phyloP scores from a whole-genome alignment of 2,113 vertebrate genomes.

The Noturus placidus region DNA sequence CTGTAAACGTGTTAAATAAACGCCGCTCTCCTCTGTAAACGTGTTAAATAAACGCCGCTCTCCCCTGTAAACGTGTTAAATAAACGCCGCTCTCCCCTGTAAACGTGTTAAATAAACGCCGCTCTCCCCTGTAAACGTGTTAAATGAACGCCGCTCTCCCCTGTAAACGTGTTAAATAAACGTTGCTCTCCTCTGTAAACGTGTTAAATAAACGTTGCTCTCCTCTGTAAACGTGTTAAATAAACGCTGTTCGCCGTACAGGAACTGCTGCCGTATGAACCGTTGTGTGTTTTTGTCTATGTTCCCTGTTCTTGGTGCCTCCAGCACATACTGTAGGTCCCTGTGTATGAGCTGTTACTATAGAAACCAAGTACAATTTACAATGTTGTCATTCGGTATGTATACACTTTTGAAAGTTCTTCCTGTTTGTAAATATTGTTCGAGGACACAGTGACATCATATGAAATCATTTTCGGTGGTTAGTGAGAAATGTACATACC shows the following conservation, averaged over 20 bases:
- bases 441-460: background rate
- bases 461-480: background rate
- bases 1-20: too few relatives aligned
- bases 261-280: background rate
- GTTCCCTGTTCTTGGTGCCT: background rate
- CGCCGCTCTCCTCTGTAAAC: too few relatives aligned
- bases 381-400: background rate
- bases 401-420: background rate
- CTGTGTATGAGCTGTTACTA: background rate
- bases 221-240: background rate
- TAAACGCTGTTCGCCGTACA: background rate
- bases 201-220: too few relatives aligned
- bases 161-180: too few relatives aligned
- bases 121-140: too few relatives aligned
- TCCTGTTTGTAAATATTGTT: background rate
- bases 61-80: too few relatives aligned
- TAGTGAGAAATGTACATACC: slow-evolving; percentile 68
- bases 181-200: too few relatives aligned
- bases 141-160: too few relatives aligned
- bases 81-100: too few relatives aligned
- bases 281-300: background rate
- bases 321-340: background rate
- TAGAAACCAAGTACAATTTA: background rate
- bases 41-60: too few relatives aligned
- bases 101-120: too few relatives aligned